Evolutionary conservation across 1,140 invertebrate genomes (phyloP), one percentile per base, ranked within the genome.

Genomic region (Aphidius gifuensis): DNA sequence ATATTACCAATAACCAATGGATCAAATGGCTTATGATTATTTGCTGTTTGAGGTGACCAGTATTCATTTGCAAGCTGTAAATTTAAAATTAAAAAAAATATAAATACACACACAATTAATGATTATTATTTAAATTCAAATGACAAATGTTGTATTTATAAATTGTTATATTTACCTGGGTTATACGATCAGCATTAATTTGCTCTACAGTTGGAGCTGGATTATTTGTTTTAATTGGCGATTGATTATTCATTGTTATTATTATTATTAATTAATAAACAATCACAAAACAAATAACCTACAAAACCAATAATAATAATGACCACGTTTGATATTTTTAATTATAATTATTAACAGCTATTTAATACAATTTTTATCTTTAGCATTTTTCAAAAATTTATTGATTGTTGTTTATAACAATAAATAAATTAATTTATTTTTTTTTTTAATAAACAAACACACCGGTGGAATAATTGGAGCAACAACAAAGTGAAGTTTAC

Each of bases 11-110:
- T 86, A 65, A 94, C 85, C 64, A 88, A 78, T 23, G 87, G 71
- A 82, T 91, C 86, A 74, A 87, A 94, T 39, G 87, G 83, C 66
- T 86, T 71, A 79, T 92, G 89, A 8, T 86, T 81, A 9, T 85
- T 82, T 57, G 83, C 80, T 0, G 90, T 88, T 71, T 92, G 87
- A 3, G 91, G 92, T 3, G 92, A 88, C 94, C 94, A 96, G 75
- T 94, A 94, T 74, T 93, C 87, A 67, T 89, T 89, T 6, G 93
- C 92, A 62, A 94, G 81, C 92, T 94, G 73, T 68, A 82, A 68
- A 53, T 61, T 62, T 60, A 50, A 63, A 70, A 48, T 62, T 62
- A 58, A 66, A 16, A 54, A 32, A 47, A 63, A 39, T 57, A 8
- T 47, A 46, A 9, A 40, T 9, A 44, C 54, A n/a, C 23, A n/a